Evolutionary conservation across 2,888 invertebrate genomes (phyloP).

Genomic region (Drosophila atroscutellata): DNA sequence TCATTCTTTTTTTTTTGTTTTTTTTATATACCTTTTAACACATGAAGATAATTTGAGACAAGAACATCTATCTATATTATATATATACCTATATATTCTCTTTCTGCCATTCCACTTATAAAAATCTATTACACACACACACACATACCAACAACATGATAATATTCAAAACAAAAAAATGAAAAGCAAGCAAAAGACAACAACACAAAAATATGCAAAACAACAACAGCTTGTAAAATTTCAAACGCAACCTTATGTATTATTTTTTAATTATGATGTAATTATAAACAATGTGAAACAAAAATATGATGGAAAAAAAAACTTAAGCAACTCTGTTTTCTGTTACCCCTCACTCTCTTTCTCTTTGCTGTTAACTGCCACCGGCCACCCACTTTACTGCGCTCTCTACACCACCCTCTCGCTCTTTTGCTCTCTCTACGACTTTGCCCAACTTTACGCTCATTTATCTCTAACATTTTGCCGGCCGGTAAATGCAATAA

Average conservation of each 20-base stretch:
- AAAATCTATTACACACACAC: slow-evolving; percentile 26
- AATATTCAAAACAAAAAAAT: slow-evolving; percentile 45
- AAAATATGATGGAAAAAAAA: slow-evolving; percentile 73
- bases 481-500: slow-evolving; percentile 66
- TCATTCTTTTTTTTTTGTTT: slow-evolving; percentile 49
- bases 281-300: slow-evolving; percentile 84
- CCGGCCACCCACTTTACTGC: slow-evolving; percentile 6
- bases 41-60: slow-evolving; percentile 55
- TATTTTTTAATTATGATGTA: slow-evolving; percentile 85
- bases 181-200: slow-evolving; percentile 36
- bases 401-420: slow-evolving; percentile 2
- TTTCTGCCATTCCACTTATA: slow-evolving; percentile 70
- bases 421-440: slow-evolving; percentile 9
- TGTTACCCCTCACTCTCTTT: slow-evolving; percentile 27
- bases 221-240: slow-evolving; percentile 69
- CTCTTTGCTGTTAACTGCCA: slow-evolving; percentile 12
- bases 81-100: slow-evolving; percentile 48
- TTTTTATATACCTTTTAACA: slow-evolving; percentile 72
- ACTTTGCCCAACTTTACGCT: slow-evolving; percentile 29
- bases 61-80: slow-evolving; percentile 32
- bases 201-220: slow-evolving; percentile 60
- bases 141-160: slow-evolving; percentile 34
- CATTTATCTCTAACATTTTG: slow-evolving; percentile 38
- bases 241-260: slow-evolving; percentile 83
- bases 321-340: slow-evolving; percentile 64